phyloP scores from a whole-genome alignment of 2,888 invertebrate species.

The Ormyrus nitidulus region DNA sequence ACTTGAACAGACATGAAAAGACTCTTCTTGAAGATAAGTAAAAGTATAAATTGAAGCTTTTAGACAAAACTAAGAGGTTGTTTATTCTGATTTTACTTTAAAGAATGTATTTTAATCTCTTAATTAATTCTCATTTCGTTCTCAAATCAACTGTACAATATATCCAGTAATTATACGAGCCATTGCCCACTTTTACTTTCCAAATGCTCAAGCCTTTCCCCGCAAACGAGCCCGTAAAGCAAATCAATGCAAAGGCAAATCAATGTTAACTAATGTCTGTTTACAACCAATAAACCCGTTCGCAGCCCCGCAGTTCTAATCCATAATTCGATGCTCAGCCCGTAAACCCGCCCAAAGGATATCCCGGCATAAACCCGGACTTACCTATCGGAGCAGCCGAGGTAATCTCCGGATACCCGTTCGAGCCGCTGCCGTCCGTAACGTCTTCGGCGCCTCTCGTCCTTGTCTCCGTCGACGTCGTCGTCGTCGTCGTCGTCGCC shows the following conservation, averaged over 20 bases:
- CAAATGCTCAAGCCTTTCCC: no score
- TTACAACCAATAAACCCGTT: neutral
- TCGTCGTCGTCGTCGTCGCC: neutral
- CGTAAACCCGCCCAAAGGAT: neutral
- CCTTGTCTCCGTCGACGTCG: conserved; percentile 8
- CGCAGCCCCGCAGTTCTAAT: neutral
- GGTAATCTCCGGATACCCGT: conserved; percentile 36
- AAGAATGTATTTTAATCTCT: no score
- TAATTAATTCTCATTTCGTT: no score
- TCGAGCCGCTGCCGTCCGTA: conserved; percentile 5
- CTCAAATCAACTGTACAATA: no score
- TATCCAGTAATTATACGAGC: no score
- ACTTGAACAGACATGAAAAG: no score
- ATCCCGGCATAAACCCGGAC: conserved; percentile 12
- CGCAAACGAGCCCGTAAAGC: neutral
- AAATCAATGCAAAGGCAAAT: neutral
- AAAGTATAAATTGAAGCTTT: no score
- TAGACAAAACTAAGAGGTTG: no score
- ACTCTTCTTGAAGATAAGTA: no score
- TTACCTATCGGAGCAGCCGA: conserved; percentile 14
- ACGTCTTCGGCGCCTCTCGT: neutral
- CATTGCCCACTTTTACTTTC: no score
- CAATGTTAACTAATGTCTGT: neutral
- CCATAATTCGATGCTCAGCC: neutral
- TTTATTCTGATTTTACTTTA: no score